Conservation (phyloP, 1,140 invertebrate species). For the Cydia amplana region DNA sequence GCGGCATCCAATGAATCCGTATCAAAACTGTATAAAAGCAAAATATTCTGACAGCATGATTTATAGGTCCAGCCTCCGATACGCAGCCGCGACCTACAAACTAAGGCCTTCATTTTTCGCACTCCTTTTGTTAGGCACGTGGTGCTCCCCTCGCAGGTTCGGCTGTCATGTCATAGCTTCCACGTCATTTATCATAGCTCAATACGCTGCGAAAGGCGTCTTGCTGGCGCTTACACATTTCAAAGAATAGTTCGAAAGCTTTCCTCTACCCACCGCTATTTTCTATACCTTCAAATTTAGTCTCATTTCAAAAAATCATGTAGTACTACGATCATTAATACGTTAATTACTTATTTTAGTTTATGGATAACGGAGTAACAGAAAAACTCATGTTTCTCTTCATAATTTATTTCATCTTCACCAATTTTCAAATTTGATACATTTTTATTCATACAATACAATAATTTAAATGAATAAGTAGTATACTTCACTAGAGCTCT, state of each 20-base stretch:
- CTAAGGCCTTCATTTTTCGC: conserved; percentile 76
- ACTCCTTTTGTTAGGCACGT: conserved; percentile 75
- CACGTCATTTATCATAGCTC: conserved; percentile 72
- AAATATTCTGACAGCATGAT: conserved; percentile 73
- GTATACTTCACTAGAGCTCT: conserved; percentile 72
- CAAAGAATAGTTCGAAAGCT: conserved; percentile 35
- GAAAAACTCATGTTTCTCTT: conserved; percentile 63
- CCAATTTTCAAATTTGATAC: conserved; percentile 78
- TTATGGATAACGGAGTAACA: conserved; percentile 20
- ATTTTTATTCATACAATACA: conserved; percentile 76
- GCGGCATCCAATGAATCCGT: conserved; percentile 27
- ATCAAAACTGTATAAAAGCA: conserved; percentile 55
- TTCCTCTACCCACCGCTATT: background rate
- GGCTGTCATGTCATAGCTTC: conserved; percentile 70
- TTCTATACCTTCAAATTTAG: background rate
- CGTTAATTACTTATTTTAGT: background rate
- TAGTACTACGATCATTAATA: too few relatives aligned
- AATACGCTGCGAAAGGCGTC: conserved; percentile 70
- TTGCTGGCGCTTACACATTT: conserved; percentile 62
- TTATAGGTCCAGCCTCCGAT: conserved; percentile 72
- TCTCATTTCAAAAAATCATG: too few relatives aligned
- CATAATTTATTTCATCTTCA: conserved; percentile 78
- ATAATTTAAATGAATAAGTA: conserved; percentile 78
- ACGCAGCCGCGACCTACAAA: conserved; percentile 75
- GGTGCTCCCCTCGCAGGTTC: conserved; percentile 66